phyloP scores from a whole-genome alignment of 2,113 vertebrate species.

The Pterocles orientalis region DNA sequence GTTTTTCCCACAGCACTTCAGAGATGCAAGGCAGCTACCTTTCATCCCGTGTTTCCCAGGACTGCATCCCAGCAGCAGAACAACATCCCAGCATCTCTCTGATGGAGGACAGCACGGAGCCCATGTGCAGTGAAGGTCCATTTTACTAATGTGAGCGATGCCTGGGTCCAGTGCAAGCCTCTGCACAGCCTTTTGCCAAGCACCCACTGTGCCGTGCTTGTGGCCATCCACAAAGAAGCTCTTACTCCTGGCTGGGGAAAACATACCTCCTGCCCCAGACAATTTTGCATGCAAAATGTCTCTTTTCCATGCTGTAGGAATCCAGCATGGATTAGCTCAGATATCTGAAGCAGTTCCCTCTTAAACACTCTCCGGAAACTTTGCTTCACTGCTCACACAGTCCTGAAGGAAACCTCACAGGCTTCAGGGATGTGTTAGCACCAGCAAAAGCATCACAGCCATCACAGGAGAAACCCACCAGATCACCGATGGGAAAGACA shows the following conservation, averaged over 20 bases:
- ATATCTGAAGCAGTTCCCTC: neutral
- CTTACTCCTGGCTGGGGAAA: neutral
- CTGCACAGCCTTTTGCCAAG: neutral
- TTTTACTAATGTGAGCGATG: neutral
- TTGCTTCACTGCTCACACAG: neutral
- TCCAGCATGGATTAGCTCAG: neutral
- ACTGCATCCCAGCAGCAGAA: neutral
- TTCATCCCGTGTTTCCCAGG: neutral
- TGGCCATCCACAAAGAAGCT: neutral
- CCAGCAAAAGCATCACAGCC: neutral
- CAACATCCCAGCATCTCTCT: neutral
- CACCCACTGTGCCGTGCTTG: neutral
- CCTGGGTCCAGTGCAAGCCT: neutral
- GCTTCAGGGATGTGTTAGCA: neutral
- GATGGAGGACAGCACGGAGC: neutral
- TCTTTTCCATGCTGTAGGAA: neutral
- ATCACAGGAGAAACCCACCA: accelerated
- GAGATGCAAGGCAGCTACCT: neutral
- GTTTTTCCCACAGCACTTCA: neutral
- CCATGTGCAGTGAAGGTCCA: neutral
- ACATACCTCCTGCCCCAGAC: neutral
- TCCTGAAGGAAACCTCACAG: neutral
- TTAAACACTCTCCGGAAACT: neutral
- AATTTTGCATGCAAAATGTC: neutral
- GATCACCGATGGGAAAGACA: neutral